Percentiles rank a stretch among this genome's conserved stretches.
Conservation (phyloP, 2,113 vertebrate species). For the Clinocottus analis region DNA sequence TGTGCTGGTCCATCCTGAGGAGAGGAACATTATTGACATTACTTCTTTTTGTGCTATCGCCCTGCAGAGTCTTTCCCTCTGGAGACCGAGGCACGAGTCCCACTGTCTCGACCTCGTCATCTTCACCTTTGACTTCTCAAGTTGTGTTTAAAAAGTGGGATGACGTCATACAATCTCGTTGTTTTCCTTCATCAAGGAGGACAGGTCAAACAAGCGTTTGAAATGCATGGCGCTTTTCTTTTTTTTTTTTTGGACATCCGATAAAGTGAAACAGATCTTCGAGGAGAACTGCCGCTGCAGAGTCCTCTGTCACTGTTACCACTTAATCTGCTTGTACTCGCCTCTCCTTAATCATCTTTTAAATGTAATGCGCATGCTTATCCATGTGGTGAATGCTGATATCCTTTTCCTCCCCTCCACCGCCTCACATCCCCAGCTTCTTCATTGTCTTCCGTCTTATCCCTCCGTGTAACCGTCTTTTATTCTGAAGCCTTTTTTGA, state of each 20-base stretch:
- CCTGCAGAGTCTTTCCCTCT: not conserved
- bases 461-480: slow-evolving; percentile 37
- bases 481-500: slow-evolving; percentile 63
- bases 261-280: slow-evolving; percentile 25
- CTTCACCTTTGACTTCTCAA: not conserved
- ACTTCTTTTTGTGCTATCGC: slow-evolving; percentile 4
- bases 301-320: slow-evolving; percentile 4
- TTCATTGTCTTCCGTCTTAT: slow-evolving; percentile 26
- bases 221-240: not conserved
- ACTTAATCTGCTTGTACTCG: slow-evolving; percentile 23
- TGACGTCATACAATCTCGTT: not conserved
- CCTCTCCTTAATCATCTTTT: slow-evolving; percentile 38
- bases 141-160: not conserved
- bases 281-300: not conserved
- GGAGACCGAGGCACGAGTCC: not conserved
- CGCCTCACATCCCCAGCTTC: not conserved
- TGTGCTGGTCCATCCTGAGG: not conserved
- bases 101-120: slow-evolving; percentile 2
- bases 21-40: not conserved
- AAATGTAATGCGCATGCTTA: slow-evolving; percentile 18
- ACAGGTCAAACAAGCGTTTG: not conserved
- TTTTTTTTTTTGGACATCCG: too few relatives aligned
- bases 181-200: not conserved
- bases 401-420: slow-evolving; percentile 17
- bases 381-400: slow-evolving; percentile 55